phyloP scores from a whole-genome alignment of 1,140 invertebrate species.

The Prorops nasuta region DNA sequence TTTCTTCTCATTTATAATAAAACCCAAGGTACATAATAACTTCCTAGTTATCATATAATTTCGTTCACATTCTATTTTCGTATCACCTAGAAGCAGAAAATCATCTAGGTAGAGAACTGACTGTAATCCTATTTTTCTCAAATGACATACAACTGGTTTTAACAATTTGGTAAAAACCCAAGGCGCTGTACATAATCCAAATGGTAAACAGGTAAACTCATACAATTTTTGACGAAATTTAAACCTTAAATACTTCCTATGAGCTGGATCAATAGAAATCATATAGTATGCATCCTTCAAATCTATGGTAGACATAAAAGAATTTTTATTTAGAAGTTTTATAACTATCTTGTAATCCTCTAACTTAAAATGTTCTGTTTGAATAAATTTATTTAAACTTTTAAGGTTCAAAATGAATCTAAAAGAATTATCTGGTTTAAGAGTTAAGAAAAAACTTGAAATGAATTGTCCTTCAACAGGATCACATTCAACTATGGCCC shows the following conservation, averaged over 20 bases:
- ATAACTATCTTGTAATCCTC: not conserved
- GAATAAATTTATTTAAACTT: not conserved
- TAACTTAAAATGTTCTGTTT: not conserved
- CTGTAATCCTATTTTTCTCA: not conserved
- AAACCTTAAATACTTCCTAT: not conserved
- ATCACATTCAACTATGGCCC: not conserved
- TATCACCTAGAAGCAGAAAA: not conserved
- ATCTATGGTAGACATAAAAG: not conserved
- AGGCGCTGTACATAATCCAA: not conserved
- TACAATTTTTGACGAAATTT: not conserved
- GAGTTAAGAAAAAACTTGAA: not conserved
- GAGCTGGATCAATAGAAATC: not conserved
- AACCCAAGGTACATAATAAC: not conserved
- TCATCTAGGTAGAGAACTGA: not conserved
- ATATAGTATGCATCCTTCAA: constrained; percentile 5
- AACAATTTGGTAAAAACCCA: not conserved
- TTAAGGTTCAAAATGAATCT: not conserved
- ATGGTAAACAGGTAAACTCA: not conserved
- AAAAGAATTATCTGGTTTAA: not conserved
- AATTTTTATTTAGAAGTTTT: not conserved
- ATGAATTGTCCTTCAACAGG: not conserved
- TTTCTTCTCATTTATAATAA: not conserved
- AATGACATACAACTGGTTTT: not conserved
- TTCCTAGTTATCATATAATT: not conserved
- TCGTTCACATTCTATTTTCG: not conserved